phyloP scores from a whole-genome alignment of 2,888 invertebrate species.

The Sycophila texana region DNA sequence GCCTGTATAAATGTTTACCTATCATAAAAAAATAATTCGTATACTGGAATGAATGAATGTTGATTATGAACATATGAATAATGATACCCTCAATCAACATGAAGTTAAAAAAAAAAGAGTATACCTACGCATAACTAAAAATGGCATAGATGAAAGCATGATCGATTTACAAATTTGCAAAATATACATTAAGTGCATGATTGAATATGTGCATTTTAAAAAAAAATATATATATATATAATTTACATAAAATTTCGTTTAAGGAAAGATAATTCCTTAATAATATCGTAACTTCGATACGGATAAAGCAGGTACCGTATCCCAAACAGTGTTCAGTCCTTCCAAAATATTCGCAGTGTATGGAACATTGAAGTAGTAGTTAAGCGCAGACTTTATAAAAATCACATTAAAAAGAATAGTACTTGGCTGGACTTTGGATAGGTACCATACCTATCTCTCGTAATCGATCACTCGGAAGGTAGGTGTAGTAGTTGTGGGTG shows the following conservation, averaged over 20 bases:
- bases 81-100: slow-evolving; percentile 25
- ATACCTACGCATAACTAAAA: slow-evolving; percentile 10
- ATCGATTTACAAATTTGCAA: slow-evolving; percentile 30
- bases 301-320: slow-evolving; percentile 29
- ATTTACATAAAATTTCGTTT: background rate
- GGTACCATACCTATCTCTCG: slow-evolving; percentile 71
- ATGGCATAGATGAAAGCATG: slow-evolving; percentile 35
- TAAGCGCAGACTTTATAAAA: slow-evolving; percentile 46
- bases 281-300: background rate
- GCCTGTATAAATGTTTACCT: slow-evolving; percentile 25
- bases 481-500: slow-evolving; percentile 71
- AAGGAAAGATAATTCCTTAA: background rate
- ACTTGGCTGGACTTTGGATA: slow-evolving; percentile 52
- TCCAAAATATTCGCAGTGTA: slow-evolving; percentile 29
- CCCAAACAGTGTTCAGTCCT: slow-evolving; percentile 31
- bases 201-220: slow-evolving; percentile 18
- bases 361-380: slow-evolving; percentile 31
- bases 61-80: slow-evolving; percentile 14
- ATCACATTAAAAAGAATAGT: slow-evolving; percentile 43
- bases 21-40: slow-evolving; percentile 1
- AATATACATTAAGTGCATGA: slow-evolving; percentile 11
- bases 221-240: slow-evolving; percentile 10
- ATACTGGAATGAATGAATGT: slow-evolving; percentile 28
- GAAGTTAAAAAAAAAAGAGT: slow-evolving; percentile 5
- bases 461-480: slow-evolving; percentile 73